Evolutionary conservation across 1,140 invertebrate species (phyloP), one percentile per base, ranked within the genome.

Genomic region (Octopus sinensis): DNA sequence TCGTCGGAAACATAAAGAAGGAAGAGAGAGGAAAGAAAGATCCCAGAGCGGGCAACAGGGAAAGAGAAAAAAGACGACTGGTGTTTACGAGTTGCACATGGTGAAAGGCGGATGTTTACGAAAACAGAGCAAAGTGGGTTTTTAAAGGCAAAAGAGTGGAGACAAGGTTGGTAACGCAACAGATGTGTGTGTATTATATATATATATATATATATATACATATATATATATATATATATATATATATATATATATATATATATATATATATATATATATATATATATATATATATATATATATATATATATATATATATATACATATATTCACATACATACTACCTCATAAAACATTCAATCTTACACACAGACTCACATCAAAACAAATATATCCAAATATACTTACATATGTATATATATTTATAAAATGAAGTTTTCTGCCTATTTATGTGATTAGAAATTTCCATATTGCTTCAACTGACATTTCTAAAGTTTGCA

Each of bases 171-270:
- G 6, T 9, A 9, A 62, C 17, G 17, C 17, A 62, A 62, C 17
- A 62, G 6, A 62, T 62, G 56, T 62, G 17, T 62, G 17, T 62
- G 17, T 62, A 62, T 9, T 62, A 62, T 62, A 62, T 62, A 51
- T 76, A n/a, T 76, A 9, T 76, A 76, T 76, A 76, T 76, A 76
- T 76, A 76, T 76, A 76, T 76, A 23, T 76, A 76, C 23, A 76
- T n/a, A 76, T 23, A 51, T 23, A n/a, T 23, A 9, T 76, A 76
- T 23, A n/a, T 76, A 23, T 76, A 76, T 51, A n/a, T 76, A 51
- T 76, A 23, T 51, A 76, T 51, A 76, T n/a, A 23, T 76, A 76
- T 23, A 23, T n/a, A 23, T 23, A 51, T 76, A 76, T 76, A 76
- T 23, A n/a, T 76, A 76, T n/a, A 76, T 23, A 23, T 76, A 76